Base-by-base conservation (phyloP, 2,113 vertebrate species). In the Protomyctophum bolini region DNA sequence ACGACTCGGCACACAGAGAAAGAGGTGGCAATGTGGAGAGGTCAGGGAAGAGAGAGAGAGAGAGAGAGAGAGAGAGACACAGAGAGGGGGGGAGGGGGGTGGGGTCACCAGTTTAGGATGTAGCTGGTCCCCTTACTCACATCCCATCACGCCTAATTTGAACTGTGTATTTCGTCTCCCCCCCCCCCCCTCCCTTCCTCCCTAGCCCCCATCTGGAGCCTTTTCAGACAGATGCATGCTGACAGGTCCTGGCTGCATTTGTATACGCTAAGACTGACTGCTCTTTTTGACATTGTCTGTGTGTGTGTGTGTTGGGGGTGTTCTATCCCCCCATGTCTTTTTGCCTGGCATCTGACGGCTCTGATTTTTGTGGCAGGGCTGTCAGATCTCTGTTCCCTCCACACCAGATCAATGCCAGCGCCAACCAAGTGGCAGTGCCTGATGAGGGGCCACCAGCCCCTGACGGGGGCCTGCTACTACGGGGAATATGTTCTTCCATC, bases 311-410 rank as follows among this genome's bases (percentile, higher is more conserved):
- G 76, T 61, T 29, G 72, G 78, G 81, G 81, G 74, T 61, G 81
- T 55, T 95, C 93, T 93, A 87, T 94, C 84, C 88, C 88, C 86
- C 88, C 87, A 83, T 81, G 90, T 48, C 55, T 41, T 21, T 29
- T 62, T 77, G 77, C 79, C 73, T 66, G 77, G 66, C 62, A 84
- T 94, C 89, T 93, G 94, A 96, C 90, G 78, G 91, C 89, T 93
- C 92, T 95, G 93, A 98, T 98, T 95, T 92, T 93, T 95, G 93
- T 97, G 96, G 95, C 98, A 95, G 94, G 91, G 89, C 95, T 98
- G 98, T 98, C 98, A 97, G 94, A 94, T 95, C 92, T 93, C 94
- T 80, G 92, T 88, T 83, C 75, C 82, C 70, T 75, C 79, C 80
- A 91, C 87, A 93, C 83, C 87, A 93, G 90, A 88, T 89, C 89